Evolutionary conservation across 2,113 vertebrate genomes (phyloP).

Genomic region (Regulus satrapa): DNA sequence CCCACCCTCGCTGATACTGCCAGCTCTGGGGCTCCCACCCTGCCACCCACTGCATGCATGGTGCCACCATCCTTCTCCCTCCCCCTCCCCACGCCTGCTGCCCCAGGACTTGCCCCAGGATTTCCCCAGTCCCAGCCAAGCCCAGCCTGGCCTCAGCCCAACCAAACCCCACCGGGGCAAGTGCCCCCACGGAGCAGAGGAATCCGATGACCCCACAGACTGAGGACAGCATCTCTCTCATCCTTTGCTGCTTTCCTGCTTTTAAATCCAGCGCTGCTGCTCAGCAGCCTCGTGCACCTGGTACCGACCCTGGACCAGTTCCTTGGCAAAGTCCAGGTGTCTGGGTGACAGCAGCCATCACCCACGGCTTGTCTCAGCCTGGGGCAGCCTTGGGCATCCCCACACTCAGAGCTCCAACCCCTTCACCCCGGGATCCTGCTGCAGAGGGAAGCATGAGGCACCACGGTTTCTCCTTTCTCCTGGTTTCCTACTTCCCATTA

Average conservation of each 20-base stretch:
- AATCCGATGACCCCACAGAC: rapidly evolving
- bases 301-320: rapidly evolving
- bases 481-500: conserved; percentile 3
- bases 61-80: neutral
- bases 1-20: neutral
- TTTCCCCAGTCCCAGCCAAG: neutral
- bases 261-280: neutral
- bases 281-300: rapidly evolving
- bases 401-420: neutral
- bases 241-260: neutral
- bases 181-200: rapidly evolving
- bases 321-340: neutral
- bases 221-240: neutral
- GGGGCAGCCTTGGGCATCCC: neutral
- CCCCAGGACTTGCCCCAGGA: neutral
- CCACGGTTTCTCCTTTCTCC: rapidly evolving
- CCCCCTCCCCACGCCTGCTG: neutral
- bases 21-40: neutral
- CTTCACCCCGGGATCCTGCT: rapidly evolving
- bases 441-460: neutral
- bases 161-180: neutral
- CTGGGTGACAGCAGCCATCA: neutral
- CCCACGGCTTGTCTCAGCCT: neutral
- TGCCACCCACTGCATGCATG: rapidly evolving
- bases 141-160: neutral